These are phyloP conservation scores for Notamacropus eugenii DNA, from an alignment of 2,797 vertebrate genomes.

Conservation along the genomic window DNA sequence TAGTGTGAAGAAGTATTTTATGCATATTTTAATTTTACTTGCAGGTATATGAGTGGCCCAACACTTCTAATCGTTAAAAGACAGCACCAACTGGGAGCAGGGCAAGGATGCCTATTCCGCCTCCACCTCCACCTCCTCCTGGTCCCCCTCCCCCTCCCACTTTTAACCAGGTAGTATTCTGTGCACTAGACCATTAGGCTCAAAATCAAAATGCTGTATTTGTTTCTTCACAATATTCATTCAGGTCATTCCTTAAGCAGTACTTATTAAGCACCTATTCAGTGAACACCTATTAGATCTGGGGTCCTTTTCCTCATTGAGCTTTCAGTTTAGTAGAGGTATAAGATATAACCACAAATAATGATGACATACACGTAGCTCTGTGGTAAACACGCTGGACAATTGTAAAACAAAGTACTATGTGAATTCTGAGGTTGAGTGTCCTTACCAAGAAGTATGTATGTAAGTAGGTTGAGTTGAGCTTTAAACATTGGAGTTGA, in stretches of 20 bases:
- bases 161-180: conserved; percentile 88
- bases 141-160: conserved; percentile 94
- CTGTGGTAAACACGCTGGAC: neutral
- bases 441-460: neutral
- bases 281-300: neutral
- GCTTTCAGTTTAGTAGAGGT: neutral
- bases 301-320: neutral
- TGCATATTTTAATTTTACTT: conserved; percentile 60
- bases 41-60: conserved; percentile 86
- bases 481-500: neutral
- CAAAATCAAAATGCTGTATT: neutral
- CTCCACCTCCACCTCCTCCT: conserved; percentile 92
- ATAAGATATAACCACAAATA: neutral
- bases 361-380: neutral
- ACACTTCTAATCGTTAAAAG: conserved; percentile 81
- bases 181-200: neutral
- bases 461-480: neutral
- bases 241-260: neutral
- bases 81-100: conserved; percentile 72
- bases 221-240: neutral
- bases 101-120: conserved; percentile 94
- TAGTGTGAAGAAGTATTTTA: conserved; percentile 32
- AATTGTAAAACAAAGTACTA: neutral
- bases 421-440: neutral
- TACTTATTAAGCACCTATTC: neutral